These are phyloP conservation scores for Lochmaea crataegi DNA, from an alignment of 2,888 invertebrate genomes.

Conservation along the genomic window DNA sequence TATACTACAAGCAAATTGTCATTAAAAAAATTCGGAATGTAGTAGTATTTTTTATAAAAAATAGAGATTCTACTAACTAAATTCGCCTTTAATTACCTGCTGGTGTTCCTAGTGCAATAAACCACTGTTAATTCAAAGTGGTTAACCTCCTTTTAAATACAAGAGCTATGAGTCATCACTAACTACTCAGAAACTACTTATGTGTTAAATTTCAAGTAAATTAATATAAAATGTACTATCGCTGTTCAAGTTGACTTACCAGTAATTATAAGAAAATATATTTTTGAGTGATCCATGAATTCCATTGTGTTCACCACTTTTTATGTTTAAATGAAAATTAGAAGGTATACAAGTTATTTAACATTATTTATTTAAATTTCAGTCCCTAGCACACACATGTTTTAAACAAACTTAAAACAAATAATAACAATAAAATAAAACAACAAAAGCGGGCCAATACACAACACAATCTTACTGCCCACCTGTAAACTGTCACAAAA, in stretches of 20 bases:
- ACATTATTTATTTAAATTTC: slow-evolving; percentile 21
- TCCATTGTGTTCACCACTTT: slow-evolving; percentile 24
- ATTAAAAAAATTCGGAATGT: too few relatives aligned
- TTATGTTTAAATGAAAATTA: slow-evolving; percentile 11
- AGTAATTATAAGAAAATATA: slow-evolving; percentile 8
- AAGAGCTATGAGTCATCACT: slow-evolving; percentile 26
- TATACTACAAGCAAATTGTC: too few relatives aligned
- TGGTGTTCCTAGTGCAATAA: background rate
- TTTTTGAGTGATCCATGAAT: slow-evolving; percentile 5
- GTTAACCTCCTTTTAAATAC: slow-evolving; percentile 15
- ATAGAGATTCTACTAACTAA: background rate
- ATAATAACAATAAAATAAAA: slow-evolving; percentile 20
- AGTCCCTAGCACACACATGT: slow-evolving; percentile 20
- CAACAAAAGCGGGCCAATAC: slow-evolving; percentile 20
- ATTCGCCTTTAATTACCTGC: background rate
- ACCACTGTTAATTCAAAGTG: slow-evolving; percentile 16
- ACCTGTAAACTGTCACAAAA: slow-evolving; percentile 26
- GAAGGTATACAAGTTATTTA: background rate
- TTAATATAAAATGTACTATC: background rate
- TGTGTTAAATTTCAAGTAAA: too few relatives aligned
- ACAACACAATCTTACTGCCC: slow-evolving; percentile 21
- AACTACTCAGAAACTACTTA: slow-evolving; percentile 1
- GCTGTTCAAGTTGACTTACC: slow-evolving; percentile 11
- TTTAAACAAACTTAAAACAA: slow-evolving; percentile 10
- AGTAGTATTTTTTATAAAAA: background rate